phyloP scores from a whole-genome alignment of 2,113 vertebrate genomes.

The Xiphophorus hellerii region DNA sequence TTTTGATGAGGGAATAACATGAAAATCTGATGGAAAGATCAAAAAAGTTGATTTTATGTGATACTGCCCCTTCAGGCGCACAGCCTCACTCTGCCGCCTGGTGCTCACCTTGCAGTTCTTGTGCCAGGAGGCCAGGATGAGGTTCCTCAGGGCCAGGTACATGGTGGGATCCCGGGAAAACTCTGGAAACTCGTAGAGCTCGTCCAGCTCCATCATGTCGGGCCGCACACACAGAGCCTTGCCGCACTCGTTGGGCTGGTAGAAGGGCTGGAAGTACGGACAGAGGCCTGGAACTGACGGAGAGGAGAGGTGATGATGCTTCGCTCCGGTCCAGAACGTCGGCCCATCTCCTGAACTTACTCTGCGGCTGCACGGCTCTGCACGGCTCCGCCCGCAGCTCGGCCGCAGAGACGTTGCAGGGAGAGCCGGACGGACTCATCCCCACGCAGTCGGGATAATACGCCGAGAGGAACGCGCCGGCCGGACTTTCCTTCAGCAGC shows the following conservation, averaged over 20 bases:
- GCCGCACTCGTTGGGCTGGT: slow-evolving; percentile 97
- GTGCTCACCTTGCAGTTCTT: slow-evolving; percentile 86
- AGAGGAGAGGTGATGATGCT: not conserved
- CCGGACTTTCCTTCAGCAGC: slow-evolving; percentile 94
- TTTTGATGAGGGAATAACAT: too few relatives aligned
- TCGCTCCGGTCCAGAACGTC: not conserved
- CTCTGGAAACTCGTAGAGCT: slow-evolving; percentile 98
- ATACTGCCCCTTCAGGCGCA: not conserved
- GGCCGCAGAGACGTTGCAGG: slow-evolving; percentile 78
- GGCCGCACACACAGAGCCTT: slow-evolving; percentile 97
- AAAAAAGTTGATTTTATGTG: too few relatives aligned
- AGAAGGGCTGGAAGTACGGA: slow-evolving; percentile 97
- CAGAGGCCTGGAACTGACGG: slow-evolving; percentile 87
- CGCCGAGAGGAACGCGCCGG: slow-evolving; percentile 89
- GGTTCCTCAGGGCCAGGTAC: slow-evolving; percentile 95
- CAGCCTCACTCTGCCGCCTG: not conserved
- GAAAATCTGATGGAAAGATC: too few relatives aligned
- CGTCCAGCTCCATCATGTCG: slow-evolving; percentile 98
- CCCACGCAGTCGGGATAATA: slow-evolving; percentile 99
- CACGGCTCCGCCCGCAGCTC: slow-evolving; percentile 85
- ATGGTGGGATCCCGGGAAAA: slow-evolving; percentile 97
- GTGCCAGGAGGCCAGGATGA: slow-evolving; percentile 95
- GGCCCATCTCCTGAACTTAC: slow-evolving; percentile 51
- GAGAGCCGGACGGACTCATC: slow-evolving; percentile 94
- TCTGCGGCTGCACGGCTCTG: slow-evolving; percentile 76